Percentiles rank a stretch among this genome's conserved stretches.
phyloP scores from a whole-genome alignment of 2,888 invertebrate genomes.

The Drosophila lacicola region DNA sequence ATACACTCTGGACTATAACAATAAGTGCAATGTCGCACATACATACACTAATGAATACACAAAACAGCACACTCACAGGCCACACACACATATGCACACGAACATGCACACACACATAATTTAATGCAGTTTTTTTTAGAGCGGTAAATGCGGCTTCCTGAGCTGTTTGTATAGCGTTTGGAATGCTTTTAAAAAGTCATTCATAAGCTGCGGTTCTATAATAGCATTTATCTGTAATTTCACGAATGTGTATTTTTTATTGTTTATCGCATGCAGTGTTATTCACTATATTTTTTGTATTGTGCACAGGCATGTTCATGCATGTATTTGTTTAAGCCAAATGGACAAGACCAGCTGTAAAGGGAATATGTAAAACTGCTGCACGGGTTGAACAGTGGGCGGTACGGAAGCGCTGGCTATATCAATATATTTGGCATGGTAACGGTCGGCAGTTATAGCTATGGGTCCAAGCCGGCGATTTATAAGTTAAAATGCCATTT shows the following conservation, averaged over 20 bases:
- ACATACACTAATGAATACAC: not conserved
- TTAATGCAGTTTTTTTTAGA: conserved; percentile 24
- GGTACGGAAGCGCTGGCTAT: conserved; percentile 13
- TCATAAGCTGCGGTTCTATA: conserved; percentile 68
- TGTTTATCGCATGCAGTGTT: conserved; percentile 45
- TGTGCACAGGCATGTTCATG: conserved; percentile 10
- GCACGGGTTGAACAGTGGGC: conserved; percentile 5
- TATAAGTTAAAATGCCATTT: conserved; percentile 77
- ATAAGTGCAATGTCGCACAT: not conserved
- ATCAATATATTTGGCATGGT: conserved; percentile 28
- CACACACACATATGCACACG: not conserved
- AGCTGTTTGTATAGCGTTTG: conserved; percentile 59
- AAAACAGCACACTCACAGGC: not conserved
- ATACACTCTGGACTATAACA: not conserved
- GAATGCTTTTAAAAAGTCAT: conserved; percentile 72
- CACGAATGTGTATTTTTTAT: conserved; percentile 36
- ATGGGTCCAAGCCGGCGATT: conserved; percentile 59
- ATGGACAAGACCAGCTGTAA: conserved; percentile 52
- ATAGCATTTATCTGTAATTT: conserved; percentile 63
- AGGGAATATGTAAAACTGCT: conserved; percentile 54
- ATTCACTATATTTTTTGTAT: conserved; percentile 9
- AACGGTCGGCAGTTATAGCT: conserved; percentile 32
- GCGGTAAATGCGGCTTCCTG: conserved; percentile 48
- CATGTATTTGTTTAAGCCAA: conserved; percentile 55
- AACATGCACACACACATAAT: conserved; percentile 4